Percentiles rank a stretch among this genome's conserved stretches.
These are phyloP conservation scores for Pitta sordida DNA, from an alignment of 2,113 vertebrate species.

Conservation along the genomic window DNA sequence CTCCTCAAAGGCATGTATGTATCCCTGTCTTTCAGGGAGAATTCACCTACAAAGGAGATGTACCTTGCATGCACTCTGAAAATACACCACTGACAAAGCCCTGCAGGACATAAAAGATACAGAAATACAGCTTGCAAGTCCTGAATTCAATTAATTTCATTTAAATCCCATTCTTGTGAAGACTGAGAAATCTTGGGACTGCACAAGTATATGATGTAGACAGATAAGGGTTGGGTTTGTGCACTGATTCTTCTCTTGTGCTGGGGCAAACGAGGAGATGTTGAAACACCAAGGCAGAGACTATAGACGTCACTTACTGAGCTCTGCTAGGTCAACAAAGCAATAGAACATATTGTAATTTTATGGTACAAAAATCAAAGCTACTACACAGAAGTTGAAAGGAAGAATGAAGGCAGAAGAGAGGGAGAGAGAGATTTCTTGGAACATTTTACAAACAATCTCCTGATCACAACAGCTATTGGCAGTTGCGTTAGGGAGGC, in stretches of 20 bases:
- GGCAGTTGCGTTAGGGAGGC: background rate
- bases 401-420: background rate
- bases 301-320: background rate
- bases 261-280: background rate
- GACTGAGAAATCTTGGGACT: background rate
- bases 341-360: background rate
- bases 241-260: background rate
- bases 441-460: background rate
- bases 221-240: accelerated
- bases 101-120: background rate
- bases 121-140: background rate
- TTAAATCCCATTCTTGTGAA: background rate
- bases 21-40: background rate
- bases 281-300: background rate
- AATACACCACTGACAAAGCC: background rate
- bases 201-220: background rate
- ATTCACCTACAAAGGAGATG: background rate
- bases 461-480: background rate
- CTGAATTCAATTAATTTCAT: background rate
- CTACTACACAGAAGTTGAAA: background rate
- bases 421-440: background rate
- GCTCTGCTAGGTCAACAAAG: too few relatives aligned
- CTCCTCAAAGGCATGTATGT: background rate
- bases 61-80: background rate
- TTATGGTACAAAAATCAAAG: background rate